These are phyloP conservation scores for Pseudochirops corinnae DNA, from an alignment of 2,797 vertebrate species.

Conservation along the genomic window DNA sequence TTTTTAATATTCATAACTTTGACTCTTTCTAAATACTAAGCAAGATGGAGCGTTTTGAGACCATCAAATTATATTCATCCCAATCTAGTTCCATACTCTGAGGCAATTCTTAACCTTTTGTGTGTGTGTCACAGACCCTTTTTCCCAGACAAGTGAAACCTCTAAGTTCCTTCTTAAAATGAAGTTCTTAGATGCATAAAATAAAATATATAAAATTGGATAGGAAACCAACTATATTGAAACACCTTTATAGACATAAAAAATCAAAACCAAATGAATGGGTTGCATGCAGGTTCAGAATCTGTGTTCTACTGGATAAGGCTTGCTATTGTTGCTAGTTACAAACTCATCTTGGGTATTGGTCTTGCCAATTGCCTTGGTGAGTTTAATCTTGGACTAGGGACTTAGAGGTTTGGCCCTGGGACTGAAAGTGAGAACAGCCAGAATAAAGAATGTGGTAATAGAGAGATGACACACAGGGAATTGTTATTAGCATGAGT, in stretches of 20 bases:
- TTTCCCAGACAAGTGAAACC: not conserved
- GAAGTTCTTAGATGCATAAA: not conserved
- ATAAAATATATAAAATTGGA: not conserved
- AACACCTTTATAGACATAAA: not conserved
- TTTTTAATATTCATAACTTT: conserved; percentile 20
- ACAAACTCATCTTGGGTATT: not conserved
- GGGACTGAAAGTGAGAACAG: not conserved
- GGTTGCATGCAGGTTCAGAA: not conserved
- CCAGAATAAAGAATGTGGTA: not conserved
- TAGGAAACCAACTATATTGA: not conserved
- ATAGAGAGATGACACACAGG: not conserved
- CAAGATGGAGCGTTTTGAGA: not conserved
- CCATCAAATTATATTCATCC: not conserved
- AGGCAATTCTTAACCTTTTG: not conserved
- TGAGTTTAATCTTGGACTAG: not conserved
- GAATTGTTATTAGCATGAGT: not conserved
- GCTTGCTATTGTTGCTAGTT: not conserved
- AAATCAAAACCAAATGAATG: not conserved
- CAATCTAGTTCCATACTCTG: conserved; percentile 6
- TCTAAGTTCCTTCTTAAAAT: not conserved
- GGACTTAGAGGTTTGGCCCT: not conserved
- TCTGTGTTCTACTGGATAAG: not conserved
- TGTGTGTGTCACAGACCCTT: not conserved
- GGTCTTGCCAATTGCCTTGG: not conserved
- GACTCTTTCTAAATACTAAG: not conserved